Conservation (phyloP, 2,113 vertebrate species). For the Nipponia nippon region DNA sequence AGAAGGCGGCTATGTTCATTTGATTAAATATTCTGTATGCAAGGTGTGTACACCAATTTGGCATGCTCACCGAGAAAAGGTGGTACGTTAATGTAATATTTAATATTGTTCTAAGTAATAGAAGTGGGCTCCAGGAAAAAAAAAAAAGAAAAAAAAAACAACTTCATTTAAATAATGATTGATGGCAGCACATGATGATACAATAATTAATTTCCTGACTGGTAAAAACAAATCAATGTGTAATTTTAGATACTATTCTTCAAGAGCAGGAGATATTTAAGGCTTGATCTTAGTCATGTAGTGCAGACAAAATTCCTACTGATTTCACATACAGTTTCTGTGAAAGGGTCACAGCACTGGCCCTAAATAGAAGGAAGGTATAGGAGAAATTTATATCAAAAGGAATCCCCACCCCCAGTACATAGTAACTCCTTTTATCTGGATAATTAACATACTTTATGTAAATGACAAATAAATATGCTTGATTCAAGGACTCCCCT, state of each 20-base stretch:
- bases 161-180: background rate
- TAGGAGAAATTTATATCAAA: background rate
- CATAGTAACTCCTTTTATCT: background rate
- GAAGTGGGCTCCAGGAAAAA: background rate
- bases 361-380: background rate
- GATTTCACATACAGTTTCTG: background rate
- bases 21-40: background rate
- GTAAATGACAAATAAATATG: background rate
- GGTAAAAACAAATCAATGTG: background rate
- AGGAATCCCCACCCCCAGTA: background rate
- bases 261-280: background rate
- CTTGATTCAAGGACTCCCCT: background rate
- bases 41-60: background rate
- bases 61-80: background rate
- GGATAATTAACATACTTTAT: background rate
- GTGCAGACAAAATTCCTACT: background rate
- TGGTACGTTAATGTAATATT: background rate
- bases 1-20: rapidly evolving
- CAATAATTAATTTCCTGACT: background rate
- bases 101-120: background rate
- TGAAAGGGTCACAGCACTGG: background rate
- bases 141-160: background rate
- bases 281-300: background rate
- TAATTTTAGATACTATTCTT: background rate
- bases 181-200: background rate